phyloP scores from a whole-genome alignment of 2,113 vertebrate species.

The Orthonyx spaldingii region DNA sequence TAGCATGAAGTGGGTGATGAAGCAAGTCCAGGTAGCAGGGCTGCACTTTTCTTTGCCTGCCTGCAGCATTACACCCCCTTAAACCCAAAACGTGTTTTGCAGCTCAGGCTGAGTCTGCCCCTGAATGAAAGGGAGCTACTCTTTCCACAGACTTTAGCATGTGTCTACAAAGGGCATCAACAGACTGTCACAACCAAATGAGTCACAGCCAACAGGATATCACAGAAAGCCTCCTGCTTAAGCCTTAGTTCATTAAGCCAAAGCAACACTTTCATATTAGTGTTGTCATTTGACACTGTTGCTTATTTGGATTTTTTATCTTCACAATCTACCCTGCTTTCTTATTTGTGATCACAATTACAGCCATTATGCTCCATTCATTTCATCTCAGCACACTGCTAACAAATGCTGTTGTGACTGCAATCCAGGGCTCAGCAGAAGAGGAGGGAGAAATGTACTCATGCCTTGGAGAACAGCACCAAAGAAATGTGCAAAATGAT shows the following conservation, averaged over 20 bases:
- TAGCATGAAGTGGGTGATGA: background rate
- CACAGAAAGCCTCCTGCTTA: background rate
- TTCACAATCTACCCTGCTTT: background rate
- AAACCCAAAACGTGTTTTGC: background rate
- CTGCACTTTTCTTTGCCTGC: background rate
- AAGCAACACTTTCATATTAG: background rate
- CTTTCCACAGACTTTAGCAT: background rate
- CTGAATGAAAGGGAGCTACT: background rate
- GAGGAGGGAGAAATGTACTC: background rate
- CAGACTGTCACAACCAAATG: background rate
- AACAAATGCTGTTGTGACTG: background rate
- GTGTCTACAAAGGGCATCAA: background rate
- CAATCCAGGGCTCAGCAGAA: background rate
- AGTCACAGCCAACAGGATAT: background rate
- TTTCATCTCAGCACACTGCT: background rate
- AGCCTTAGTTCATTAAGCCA: background rate
- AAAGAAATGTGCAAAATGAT: background rate
- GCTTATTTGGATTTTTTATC: background rate
- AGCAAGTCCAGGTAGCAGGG: background rate
- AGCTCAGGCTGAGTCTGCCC: background rate
- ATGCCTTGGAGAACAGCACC: background rate
- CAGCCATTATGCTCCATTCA: background rate
- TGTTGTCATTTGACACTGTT: background rate
- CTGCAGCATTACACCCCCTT: background rate
- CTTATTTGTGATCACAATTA: background rate